Evolutionary conservation across 2,888 invertebrate species (phyloP).

Genomic region (Acleris laterana): DNA sequence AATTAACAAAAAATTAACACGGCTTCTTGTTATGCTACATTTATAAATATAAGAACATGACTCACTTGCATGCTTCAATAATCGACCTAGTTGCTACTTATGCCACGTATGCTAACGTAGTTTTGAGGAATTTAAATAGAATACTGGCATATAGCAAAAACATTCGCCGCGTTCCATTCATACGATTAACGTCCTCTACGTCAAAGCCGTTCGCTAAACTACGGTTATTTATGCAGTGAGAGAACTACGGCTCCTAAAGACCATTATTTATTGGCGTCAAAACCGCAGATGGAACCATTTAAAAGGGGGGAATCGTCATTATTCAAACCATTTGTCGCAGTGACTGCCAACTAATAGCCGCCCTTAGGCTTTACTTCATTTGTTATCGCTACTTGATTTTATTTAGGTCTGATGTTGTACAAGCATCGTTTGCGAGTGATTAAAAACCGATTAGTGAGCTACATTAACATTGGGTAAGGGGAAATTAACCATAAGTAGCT

Average conservation of each 20-base stretch:
- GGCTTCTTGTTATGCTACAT: too few relatives aligned
- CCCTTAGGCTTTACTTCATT: constrained; percentile 48
- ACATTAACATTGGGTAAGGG: background rate
- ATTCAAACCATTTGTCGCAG: constrained; percentile 62
- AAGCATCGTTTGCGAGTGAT: constrained; percentile 6
- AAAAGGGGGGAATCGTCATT: constrained; percentile 54
- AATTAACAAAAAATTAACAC: too few relatives aligned
- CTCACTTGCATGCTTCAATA: too few relatives aligned
- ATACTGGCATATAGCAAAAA: too few relatives aligned
- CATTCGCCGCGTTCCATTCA: constrained; percentile 24
- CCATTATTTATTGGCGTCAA: constrained; percentile 44
- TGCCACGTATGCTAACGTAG: too few relatives aligned
- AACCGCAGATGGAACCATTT: constrained; percentile 53
- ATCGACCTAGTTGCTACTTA: too few relatives aligned
- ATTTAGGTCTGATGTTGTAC: constrained; percentile 39
- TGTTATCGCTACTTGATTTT: constrained; percentile 47
- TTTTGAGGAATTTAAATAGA: too few relatives aligned
- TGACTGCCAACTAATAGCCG: constrained; percentile 51
- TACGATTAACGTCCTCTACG: background rate
- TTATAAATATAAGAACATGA: too few relatives aligned
- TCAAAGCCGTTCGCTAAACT: constrained; percentile 1
- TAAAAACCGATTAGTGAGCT: constrained; percentile 13
- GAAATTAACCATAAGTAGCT: too few relatives aligned
- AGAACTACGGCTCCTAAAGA: constrained; percentile 29
- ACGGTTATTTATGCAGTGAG: constrained; percentile 26